phyloP scores from a whole-genome alignment of 2,888 invertebrate species.

The Smittia sp. region DNA sequence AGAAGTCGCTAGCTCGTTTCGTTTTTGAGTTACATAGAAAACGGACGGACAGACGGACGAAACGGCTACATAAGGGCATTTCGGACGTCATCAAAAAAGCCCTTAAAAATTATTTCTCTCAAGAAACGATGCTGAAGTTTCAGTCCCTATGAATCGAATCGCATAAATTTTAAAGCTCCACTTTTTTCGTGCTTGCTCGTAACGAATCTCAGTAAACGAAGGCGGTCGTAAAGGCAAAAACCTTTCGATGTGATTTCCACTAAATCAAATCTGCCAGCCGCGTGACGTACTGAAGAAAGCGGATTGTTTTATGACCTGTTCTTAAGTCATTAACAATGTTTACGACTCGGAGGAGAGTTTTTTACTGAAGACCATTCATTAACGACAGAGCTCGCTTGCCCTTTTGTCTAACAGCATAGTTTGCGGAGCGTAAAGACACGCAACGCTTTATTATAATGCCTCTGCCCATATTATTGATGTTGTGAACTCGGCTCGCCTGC shows the following conservation, averaged over 20 bases:
- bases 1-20: too few species aligned
- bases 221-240: neutral
- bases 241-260: neutral
- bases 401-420: conserved; percentile 4
- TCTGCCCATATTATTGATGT: conserved; percentile 5
- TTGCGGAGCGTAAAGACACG: neutral
- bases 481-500: neutral
- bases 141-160: neutral
- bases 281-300: conserved; percentile 11
- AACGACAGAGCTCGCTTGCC: neutral
- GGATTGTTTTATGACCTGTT: neutral
- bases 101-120: conserved; percentile 12
- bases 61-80: too few species aligned
- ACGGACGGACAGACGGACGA: too few species aligned
- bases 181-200: neutral
- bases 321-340: conserved; percentile 13
- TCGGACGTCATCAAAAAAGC: too few species aligned
- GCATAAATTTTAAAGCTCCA: conserved; percentile 14
- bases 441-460: neutral
- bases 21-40: too few species aligned
- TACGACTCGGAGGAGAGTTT: neutral
- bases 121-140: neutral
- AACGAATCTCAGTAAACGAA: neutral
- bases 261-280: conserved; percentile 13
- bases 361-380: conserved; percentile 5